phyloP scores from a whole-genome alignment of 2,797 vertebrate species.

The Pristis pectinata region DNA sequence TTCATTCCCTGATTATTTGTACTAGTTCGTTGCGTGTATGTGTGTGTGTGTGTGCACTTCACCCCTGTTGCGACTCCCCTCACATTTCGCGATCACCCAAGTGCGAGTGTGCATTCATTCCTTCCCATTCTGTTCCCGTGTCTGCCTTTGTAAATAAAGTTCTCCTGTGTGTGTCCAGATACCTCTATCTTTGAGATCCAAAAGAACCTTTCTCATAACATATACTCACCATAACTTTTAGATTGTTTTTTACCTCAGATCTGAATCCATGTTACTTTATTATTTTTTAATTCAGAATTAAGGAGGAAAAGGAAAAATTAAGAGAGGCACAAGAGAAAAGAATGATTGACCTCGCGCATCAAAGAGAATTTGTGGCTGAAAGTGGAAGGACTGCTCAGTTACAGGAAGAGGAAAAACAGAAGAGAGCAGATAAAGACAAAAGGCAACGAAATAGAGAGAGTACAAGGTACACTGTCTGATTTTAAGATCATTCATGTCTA shows the following conservation, averaged over 20 bases:
- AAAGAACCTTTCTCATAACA: no score
- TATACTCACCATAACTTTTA: neutral
- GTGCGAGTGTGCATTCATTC: no score
- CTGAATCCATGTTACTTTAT: constrained; percentile 22
- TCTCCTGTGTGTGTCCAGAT: no score
- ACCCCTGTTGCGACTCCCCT: no score
- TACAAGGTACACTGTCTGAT: constrained; percentile 56
- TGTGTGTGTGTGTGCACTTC: no score
- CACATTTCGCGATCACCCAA: no score
- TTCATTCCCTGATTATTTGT: no score
- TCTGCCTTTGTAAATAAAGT: no score
- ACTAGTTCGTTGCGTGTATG: no score
- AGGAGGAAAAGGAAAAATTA: constrained; percentile 69
- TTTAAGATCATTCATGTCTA: neutral
- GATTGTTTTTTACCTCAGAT: neutral
- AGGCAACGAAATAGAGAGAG: constrained; percentile 58
- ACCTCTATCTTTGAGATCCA: no score
- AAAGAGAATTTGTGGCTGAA: constrained; percentile 48
- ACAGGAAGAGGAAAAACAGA: constrained; percentile 46
- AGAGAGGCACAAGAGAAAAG: constrained; percentile 65
- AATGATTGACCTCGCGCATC: constrained; percentile 48
- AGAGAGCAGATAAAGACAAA: constrained; percentile 47
- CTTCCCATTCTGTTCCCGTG: no score
- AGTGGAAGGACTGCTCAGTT: constrained; percentile 53
- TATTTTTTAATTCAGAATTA: constrained; percentile 64